Evolutionary conservation across 2,113 vertebrate genomes (phyloP), one percentile per base, ranked within the genome.

Genomic region (Amphiprion ocellaris): DNA sequence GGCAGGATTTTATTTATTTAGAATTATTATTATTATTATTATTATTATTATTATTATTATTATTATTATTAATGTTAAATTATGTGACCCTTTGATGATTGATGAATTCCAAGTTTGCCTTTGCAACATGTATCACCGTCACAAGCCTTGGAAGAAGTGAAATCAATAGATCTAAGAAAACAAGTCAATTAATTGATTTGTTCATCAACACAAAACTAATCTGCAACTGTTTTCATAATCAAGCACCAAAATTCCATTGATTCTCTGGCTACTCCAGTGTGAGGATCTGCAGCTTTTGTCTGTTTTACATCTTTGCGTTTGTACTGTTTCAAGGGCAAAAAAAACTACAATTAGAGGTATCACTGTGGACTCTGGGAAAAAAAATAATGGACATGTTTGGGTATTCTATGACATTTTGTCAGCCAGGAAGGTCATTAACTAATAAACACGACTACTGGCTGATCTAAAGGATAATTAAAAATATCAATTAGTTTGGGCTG

Each of bases 61-160:
- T 26, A 26, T 26, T 26, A 26, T 26, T 26, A 26, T 26, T 26
- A 26, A 26, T 2, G 26, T 26, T 21, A 3, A 26, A 26, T 26
- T 26, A 26, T 50, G 24, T 55, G 24, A 53, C 9, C 49, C 2
- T 56, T 7, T 16, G 17, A 37, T 62, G 15, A 21, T 21, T 21
- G 21, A 59, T 47, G 4, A 39, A n/a, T 77, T 71, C 39, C 28
- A 64, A 33, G 19, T 79, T 39, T 52, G n/a, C 33, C 28, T 67
- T 24, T 71, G 28, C 10, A 26, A 21, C 47, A 49, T 61, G 23
- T 59, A 21, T 56, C 4, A 39, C 19, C 50, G 15, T 10, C 19
- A 19, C 19, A 77, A 68, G 17, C 12, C 19, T 33, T 39, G 37
- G 39, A 9, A 21, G 39, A 62, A 64, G 33, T 55, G 14, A 33